phyloP scores from a whole-genome alignment of 2,113 vertebrate genomes.

The Coregonus clupeaformis region DNA sequence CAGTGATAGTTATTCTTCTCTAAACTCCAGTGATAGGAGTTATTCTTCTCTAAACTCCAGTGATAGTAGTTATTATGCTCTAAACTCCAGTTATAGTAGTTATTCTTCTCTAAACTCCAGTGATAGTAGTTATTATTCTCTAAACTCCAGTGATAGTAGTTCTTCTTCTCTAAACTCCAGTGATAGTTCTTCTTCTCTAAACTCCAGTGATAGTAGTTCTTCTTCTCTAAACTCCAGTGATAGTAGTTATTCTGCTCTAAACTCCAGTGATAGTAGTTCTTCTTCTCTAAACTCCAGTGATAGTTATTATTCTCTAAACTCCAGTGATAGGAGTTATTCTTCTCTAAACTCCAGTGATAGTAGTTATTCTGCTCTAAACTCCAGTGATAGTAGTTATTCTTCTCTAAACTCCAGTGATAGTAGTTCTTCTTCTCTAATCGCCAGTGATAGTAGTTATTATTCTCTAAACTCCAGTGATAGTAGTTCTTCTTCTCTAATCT shows the following conservation, averaged over 20 bases:
- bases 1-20: no score
- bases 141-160: slow-evolving; percentile 48
- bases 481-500: no score
- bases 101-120: no score
- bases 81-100: no score
- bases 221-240: slow-evolving; percentile 53
- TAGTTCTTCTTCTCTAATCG: not conserved
- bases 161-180: no score
- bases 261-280: no score
- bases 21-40: no score
- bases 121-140: slow-evolving; percentile 30
- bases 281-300: no score
- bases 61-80: slow-evolving; percentile 18
- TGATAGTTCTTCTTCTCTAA: no score
- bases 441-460: not conserved
- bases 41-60: slow-evolving; percentile 51
- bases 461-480: no score
- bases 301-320: slow-evolving; percentile 51
- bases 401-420: slow-evolving; percentile 50
- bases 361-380: no score
- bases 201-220: not conserved
- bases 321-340: slow-evolving; percentile 25
- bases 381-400: slow-evolving; percentile 18
- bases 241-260: slow-evolving; percentile 12
- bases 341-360: no score